Base-by-base conservation (phyloP, 2,113 vertebrate genomes). In the Miniopterus natalensis region DNA sequence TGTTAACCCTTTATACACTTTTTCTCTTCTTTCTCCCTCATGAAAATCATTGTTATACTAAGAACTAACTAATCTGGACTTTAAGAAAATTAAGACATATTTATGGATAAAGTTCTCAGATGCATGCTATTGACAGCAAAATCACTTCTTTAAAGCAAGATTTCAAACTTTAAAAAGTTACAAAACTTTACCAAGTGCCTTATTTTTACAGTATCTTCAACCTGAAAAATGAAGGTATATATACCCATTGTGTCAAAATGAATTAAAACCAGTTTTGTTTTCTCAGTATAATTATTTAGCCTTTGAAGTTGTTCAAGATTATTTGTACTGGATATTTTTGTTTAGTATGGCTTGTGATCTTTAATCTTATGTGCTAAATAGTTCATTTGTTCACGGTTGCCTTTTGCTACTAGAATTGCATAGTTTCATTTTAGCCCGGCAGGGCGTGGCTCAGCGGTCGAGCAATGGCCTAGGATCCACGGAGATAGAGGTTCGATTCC, bases 141-240 rank as follows among this genome's bases (percentile, higher is more conserved):
- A 81, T 45, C 14, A 89, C 36, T 40, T 83, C 45, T 84, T 66
- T 84, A 89, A 85, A 42, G 11, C 10, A 71, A 59, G 6, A 65
- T 71, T 77, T 40, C 55, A 66, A 71, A 49, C 9, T 42, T 47
- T 40, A 42, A 75, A 92, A 80, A 68, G 29, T 31, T 15, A 86
- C 20, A 78, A 59, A 57, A 75, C 18, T 49, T 51, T 84, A 57
- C n/a, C 8, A 8, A 25, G 13, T 85, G 25, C 6, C 40, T 92
- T 79, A 81, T 61, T 87, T 85, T 89, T 75, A 8, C 20, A 94
- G 31, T 80, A 31, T 45, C 29, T 88, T 18, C n/a, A 94, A 94
- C 8, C 45, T 81, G 40, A 68, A 88, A 89, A 75, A 12, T 70
- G 14, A 66, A 94, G 21, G 3, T 21, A 23, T 49, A 36, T 55